A percentile compares a stretch with the other conserved stretches of the same genome.
These are phyloP conservation scores for Drosophila pseudotalamancana DNA, from an alignment of 2,888 invertebrate genomes.

Conservation along the genomic window DNA sequence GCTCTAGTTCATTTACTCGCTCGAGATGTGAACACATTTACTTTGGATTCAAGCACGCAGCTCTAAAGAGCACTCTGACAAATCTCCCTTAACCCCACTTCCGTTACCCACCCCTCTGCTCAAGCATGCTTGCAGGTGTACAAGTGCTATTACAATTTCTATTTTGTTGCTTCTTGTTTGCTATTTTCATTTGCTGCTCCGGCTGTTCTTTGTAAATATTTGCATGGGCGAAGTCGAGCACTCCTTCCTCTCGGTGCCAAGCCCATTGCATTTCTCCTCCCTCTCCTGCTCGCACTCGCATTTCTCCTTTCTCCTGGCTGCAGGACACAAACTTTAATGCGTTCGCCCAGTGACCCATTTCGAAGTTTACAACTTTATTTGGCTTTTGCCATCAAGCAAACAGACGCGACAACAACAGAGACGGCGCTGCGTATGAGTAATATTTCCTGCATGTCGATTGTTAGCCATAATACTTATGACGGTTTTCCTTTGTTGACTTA, in stretches of 20 bases:
- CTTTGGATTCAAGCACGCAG: slow-evolving; percentile 6
- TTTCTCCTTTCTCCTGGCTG: neutral
- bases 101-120: neutral
- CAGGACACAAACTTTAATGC: slow-evolving; percentile 5
- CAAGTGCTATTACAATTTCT: slow-evolving; percentile 29
- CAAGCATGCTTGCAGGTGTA: slow-evolving; percentile 9
- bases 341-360: slow-evolving; percentile 20
- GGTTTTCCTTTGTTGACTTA: neutral
- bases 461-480: slow-evolving; percentile 23
- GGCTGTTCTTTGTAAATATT: slow-evolving; percentile 24
- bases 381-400: neutral
- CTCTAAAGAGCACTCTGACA: slow-evolving; percentile 7
- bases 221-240: slow-evolving; percentile 14
- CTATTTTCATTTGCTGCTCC: slow-evolving; percentile 35
- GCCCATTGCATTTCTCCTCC: neutral
- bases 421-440: slow-evolving; percentile 44
- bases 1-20: slow-evolving; percentile 7
- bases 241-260: slow-evolving; percentile 1
- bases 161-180: slow-evolving; percentile 36
- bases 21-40: slow-evolving; percentile 12
- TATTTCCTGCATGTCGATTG: slow-evolving; percentile 19
- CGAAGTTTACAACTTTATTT: slow-evolving; percentile 15
- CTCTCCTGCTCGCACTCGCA: no score
- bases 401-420: neutral
- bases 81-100: neutral